Evolutionary conservation across 2,113 vertebrate genomes (phyloP).

Genomic region (Nettapus auritus): DNA sequence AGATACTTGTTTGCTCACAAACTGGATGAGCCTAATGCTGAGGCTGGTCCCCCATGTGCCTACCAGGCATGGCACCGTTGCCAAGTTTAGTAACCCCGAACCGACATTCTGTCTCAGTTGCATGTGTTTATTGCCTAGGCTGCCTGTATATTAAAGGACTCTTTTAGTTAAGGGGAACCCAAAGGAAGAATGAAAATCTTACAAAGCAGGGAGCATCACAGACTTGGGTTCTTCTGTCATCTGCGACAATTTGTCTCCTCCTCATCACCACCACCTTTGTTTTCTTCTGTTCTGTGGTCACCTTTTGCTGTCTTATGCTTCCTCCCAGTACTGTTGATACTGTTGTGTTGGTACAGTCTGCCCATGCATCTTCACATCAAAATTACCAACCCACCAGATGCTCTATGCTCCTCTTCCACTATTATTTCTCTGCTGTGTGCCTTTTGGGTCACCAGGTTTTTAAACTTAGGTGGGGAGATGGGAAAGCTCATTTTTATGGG

Average conservation of each 20-base stretch:
- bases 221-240: background rate
- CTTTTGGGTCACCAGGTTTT: background rate
- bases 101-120: background rate
- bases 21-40: background rate
- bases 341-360: background rate
- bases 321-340: background rate
- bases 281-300: background rate
- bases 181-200: background rate
- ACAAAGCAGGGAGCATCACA: background rate
- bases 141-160: background rate
- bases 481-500: background rate
- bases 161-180: background rate
- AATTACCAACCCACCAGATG: background rate
- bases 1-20: background rate
- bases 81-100: background rate
- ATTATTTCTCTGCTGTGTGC: background rate
- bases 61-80: background rate
- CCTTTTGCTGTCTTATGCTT: background rate
- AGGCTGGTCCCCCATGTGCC: fast-evolving
- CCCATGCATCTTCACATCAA: background rate
- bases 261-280: background rate
- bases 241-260: background rate
- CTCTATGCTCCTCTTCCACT: background rate
- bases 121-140: background rate
- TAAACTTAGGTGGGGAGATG: background rate